phyloP scores from a whole-genome alignment of 2,797 vertebrate genomes.

The Smutsia temminckii region DNA sequence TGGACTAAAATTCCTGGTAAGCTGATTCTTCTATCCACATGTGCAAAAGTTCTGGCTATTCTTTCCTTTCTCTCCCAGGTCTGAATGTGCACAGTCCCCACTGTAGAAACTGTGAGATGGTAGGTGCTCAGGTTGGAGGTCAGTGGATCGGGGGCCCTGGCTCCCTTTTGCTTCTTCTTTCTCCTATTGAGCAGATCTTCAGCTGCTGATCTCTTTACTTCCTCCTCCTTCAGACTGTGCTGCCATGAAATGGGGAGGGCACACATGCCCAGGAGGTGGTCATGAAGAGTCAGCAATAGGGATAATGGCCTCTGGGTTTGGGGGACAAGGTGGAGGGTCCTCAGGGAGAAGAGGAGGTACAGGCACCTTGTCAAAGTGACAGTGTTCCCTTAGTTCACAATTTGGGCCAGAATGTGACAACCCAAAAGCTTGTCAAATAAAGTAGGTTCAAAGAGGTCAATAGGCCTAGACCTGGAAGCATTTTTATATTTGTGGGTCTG shows the following conservation, averaged over 20 bases:
- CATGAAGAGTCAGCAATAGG: background rate
- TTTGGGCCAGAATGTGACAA: background rate
- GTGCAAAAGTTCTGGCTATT: background rate
- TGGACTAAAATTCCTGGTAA: background rate
- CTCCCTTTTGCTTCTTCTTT: background rate
- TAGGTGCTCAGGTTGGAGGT: background rate
- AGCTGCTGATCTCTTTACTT: background rate
- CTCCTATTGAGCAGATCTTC: background rate
- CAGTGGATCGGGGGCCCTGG: background rate
- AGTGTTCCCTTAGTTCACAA: background rate
- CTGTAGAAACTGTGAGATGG: background rate
- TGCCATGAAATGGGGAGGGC: background rate
- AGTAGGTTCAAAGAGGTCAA: background rate
- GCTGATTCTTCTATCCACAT: background rate
- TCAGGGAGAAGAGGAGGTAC: background rate
- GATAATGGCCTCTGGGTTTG: background rate
- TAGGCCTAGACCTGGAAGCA: background rate
- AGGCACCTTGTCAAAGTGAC: background rate
- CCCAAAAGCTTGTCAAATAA: background rate
- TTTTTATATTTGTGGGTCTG: background rate
- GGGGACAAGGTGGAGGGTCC: background rate
- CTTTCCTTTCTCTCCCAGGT: background rate
- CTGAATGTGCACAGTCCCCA: background rate
- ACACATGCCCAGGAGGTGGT: background rate
- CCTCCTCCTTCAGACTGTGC: background rate